Evolutionary conservation across 2,797 vertebrate species (phyloP).

Genomic region (Phrynocephalus vlangalii): DNA sequence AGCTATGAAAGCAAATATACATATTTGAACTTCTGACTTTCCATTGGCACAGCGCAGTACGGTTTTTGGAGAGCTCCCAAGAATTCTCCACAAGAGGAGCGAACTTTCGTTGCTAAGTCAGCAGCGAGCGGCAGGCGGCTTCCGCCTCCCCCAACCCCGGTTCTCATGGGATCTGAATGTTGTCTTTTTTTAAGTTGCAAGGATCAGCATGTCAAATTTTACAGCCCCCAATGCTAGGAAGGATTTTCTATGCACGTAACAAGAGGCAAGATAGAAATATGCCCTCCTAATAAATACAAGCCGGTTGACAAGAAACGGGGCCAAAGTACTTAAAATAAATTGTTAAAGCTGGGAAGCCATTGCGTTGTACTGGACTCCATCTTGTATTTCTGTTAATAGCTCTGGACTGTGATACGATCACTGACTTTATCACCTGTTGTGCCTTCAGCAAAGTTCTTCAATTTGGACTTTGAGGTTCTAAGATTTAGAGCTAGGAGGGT

Average conservation of each 20-base stretch:
- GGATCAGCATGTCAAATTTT: background rate
- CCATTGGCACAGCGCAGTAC: constrained; percentile 57
- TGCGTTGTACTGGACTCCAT: background rate
- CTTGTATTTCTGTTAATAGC: constrained; percentile 16
- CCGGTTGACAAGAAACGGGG: background rate
- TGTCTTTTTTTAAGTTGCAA: constrained; percentile 6
- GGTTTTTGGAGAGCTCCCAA: constrained; percentile 60
- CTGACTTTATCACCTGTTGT: background rate
- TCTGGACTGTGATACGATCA: background rate
- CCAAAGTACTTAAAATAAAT: background rate
- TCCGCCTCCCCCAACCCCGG: constrained; percentile 6
- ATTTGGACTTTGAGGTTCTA: background rate
- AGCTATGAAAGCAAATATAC: constrained; percentile 51
- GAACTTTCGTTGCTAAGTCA: constrained; percentile 49
- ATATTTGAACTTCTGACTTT: constrained; percentile 65
- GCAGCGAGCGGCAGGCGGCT: constrained; percentile 30
- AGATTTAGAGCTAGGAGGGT: too few species aligned
- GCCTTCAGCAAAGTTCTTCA: background rate
- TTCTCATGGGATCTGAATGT: constrained; percentile 12
- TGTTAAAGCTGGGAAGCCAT: background rate
- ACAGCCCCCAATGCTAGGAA: background rate
- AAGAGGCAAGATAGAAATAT: background rate
- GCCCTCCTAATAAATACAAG: background rate
- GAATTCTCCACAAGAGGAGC: constrained; percentile 50
- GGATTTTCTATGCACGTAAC: background rate